phyloP scores from a whole-genome alignment of 2,888 invertebrate species.

The Cheilosia grossa region DNA sequence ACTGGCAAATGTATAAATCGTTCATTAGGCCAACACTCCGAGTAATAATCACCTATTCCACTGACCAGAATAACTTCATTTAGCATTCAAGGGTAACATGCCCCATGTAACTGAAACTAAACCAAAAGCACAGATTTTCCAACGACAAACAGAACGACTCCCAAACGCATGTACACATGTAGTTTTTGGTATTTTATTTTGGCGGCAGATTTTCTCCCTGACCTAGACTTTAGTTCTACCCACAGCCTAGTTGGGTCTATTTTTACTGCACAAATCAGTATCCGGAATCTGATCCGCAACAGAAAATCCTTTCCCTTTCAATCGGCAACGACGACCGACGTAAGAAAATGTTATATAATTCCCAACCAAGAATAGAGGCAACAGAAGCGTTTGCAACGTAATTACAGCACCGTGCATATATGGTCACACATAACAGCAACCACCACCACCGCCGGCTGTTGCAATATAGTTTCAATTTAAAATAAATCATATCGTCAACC shows the following conservation, averaged over 20 bases:
- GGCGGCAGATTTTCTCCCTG: slow-evolving; percentile 41
- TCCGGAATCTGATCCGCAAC: slow-evolving; percentile 67
- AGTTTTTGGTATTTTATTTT: slow-evolving; percentile 3
- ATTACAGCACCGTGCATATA: slow-evolving; percentile 52
- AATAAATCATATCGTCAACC: slow-evolving; percentile 72
- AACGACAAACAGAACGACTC: background rate
- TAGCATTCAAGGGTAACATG: slow-evolving; percentile 66
- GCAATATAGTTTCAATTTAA: slow-evolving; percentile 67
- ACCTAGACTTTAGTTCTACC: slow-evolving; percentile 70
- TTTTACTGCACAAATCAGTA: slow-evolving; percentile 1
- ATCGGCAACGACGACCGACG: background rate
- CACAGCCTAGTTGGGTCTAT: slow-evolving; percentile 14
- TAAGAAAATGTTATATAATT: slow-evolving; percentile 56
- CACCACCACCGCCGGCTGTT: slow-evolving; percentile 37
- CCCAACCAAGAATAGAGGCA: slow-evolving; percentile 53
- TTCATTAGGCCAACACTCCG: slow-evolving; percentile 20
- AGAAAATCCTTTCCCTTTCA: slow-evolving; percentile 67
- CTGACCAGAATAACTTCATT: slow-evolving; percentile 51
- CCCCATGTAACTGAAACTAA: slow-evolving; percentile 15
- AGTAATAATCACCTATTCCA: slow-evolving; percentile 23
- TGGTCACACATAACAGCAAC: slow-evolving; percentile 48
- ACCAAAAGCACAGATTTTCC: slow-evolving; percentile 21
- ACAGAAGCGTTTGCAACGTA: slow-evolving; percentile 44
- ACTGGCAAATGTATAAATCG: slow-evolving; percentile 10
- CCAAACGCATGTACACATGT: background rate